phyloP scores from a whole-genome alignment of 2,113 vertebrate genomes.

The Laterallus jamaicensis region DNA sequence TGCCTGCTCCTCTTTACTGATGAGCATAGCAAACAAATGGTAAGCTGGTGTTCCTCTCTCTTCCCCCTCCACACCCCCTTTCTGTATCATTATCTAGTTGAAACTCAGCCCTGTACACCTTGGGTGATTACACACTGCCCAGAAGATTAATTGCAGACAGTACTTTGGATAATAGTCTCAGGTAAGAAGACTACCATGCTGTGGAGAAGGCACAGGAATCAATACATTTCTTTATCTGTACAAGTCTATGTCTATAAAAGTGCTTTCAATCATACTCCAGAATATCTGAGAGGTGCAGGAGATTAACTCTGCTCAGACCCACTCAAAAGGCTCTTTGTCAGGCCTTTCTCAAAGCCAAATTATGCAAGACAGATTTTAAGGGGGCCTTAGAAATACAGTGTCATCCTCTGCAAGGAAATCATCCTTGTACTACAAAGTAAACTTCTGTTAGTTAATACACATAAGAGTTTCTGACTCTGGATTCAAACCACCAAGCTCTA shows the following conservation, averaged over 20 bases:
- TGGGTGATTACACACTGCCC: slow-evolving; percentile 62
- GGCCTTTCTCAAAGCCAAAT: not conserved
- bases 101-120: slow-evolving; percentile 38
- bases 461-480: not conserved
- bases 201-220: slow-evolving; percentile 32
- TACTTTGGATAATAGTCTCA: slow-evolving; percentile 69
- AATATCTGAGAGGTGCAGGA: not conserved
- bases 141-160: slow-evolving; percentile 77
- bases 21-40: not conserved
- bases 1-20: fast-evolving
- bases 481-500: not conserved
- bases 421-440: not conserved
- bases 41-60: not conserved
- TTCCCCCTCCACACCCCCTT: not conserved
- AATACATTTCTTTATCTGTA: slow-evolving; percentile 56
- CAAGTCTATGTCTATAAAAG: slow-evolving; percentile 15
- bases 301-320: slow-evolving; percentile 6
- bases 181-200: slow-evolving; percentile 41
- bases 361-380: not conserved
- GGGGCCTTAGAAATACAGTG: not conserved
- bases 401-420: not conserved
- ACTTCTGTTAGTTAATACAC: not conserved
- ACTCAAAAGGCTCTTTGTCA: not conserved
- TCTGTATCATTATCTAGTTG: slow-evolving; percentile 15
- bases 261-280: slow-evolving; percentile 44